Base-by-base conservation (phyloP, 2,113 vertebrate species). In the Centropus unirufus region DNA sequence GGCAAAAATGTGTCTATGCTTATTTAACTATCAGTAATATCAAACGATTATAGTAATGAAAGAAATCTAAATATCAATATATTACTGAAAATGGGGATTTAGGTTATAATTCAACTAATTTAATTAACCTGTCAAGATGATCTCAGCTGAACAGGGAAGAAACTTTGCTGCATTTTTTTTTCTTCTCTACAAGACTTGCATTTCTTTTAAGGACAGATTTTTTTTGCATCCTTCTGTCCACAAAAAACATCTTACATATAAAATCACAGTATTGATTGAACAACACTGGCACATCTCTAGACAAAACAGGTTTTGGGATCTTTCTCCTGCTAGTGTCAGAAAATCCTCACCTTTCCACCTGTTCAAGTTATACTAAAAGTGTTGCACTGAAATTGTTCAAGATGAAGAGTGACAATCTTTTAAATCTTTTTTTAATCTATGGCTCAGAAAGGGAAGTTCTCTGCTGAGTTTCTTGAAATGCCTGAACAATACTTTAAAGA, bases 91-190 rank as follows among this genome's bases (percentile, higher is more conserved):
- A 40, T 66, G 68, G 29, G 52, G 7, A 57, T 67, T 82, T 47
- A 79, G 18, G 15, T 66, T 83, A 63, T 82, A 90, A 83, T 83
- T 87, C 51, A 87, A 81, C 4, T 26, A 62, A 66, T n/a, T 86
- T 82, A 84, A 93, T 94, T 94, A 96, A 90, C 24, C 42, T 49
- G n/a, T 90, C 85, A 87, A 54, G 55, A 74, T 77, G 32, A 82
- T 61, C 74, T 58, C 61, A 58, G 42, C 12, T 59, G 29, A 78
- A 36, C 18, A 69, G 8, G 15, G 27, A 64, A 81, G 19, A 87
- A 89, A 81, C 63, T 84, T 91, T 82, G 12, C 24, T 63, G 17
- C 14, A 5, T 21, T 5, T 57, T 55, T 70, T 12, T 54, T 79
- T 54, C 5, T 52, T 72, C 52, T 88, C 72, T 76, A 64, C 13